Conservation (phyloP, 2,113 vertebrate genomes). For the Meriones unguiculatus region DNA sequence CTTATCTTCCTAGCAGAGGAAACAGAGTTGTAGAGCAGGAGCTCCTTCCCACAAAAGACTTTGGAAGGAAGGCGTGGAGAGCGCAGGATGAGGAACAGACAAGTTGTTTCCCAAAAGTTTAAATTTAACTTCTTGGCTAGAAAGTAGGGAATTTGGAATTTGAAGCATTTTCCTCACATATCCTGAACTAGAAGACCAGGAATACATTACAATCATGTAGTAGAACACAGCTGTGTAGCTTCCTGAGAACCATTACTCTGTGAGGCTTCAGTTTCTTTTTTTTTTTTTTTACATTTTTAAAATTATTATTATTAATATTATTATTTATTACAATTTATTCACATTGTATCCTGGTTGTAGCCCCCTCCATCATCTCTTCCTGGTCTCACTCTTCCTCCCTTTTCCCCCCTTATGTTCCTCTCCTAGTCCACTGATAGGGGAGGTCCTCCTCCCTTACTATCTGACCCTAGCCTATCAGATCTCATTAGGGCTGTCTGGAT, state of each 20-base stretch:
- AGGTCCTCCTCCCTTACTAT: too few relatives aligned
- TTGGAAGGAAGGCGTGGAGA: not conserved
- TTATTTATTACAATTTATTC: too few relatives aligned
- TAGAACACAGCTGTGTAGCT: not conserved
- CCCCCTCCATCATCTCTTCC: too few relatives aligned
- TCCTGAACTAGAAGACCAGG: not conserved
- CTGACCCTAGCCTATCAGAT: too few relatives aligned
- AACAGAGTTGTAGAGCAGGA: not conserved
- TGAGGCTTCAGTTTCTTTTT: not conserved
- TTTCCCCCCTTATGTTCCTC: too few relatives aligned
- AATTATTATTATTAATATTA: too few relatives aligned
- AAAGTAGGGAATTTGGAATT: not conserved
- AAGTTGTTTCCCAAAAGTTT: constrained; percentile 21
- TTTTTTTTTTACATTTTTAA: not conserved
- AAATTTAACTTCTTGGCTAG: not conserved
- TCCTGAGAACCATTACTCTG: constrained; percentile 25
- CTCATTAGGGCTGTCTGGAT: too few relatives aligned
- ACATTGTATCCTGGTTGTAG: too few relatives aligned
- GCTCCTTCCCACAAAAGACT: not conserved
- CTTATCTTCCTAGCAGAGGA: not conserved
- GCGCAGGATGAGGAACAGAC: not conserved
- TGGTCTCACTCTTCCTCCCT: too few relatives aligned
- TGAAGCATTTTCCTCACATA: not conserved
- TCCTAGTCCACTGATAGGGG: too few relatives aligned
- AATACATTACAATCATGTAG: not conserved